Evolutionary conservation across 2,888 invertebrate genomes (phyloP).

Genomic region (Idaea biselata): DNA sequence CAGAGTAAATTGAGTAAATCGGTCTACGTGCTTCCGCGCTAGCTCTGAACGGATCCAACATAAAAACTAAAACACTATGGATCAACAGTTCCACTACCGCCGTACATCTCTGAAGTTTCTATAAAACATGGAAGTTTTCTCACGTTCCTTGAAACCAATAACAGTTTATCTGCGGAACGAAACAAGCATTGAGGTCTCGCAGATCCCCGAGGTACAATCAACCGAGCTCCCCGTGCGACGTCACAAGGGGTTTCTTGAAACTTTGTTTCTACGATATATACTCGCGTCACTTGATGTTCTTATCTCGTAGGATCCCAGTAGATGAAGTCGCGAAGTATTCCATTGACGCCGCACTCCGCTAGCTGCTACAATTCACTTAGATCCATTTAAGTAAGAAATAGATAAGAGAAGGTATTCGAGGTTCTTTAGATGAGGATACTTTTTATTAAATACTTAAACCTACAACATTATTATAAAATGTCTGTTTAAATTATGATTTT

Average conservation of each 20-base stretch:
- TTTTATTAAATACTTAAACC: no score
- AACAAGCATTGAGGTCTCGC: conserved; percentile 36
- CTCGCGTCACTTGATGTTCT: conserved; percentile 53
- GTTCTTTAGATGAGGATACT: no score
- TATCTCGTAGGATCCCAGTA: conserved; percentile 22
- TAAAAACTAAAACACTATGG: conserved; percentile 6
- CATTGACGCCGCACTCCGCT: background rate
- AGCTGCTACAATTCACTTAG: background rate
- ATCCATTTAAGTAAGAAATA: background rate
- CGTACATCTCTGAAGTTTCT: conserved; percentile 14
- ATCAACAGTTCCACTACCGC: conserved; percentile 6
- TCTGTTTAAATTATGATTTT: no score
- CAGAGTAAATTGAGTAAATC: background rate
- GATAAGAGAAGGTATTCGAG: no score
- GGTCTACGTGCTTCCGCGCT: background rate
- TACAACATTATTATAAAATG: no score
- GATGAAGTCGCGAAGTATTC: background rate
- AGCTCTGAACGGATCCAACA: background rate
- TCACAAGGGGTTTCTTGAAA: conserved; percentile 36
- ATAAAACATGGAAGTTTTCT: conserved; percentile 31
- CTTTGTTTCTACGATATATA: conserved; percentile 50
- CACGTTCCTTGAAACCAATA: conserved; percentile 40
- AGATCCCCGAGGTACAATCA: conserved; percentile 42
- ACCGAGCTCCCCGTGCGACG: conserved; percentile 26
- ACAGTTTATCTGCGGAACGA: conserved; percentile 44